Evolutionary conservation across 1,140 invertebrate species (phyloP).

Genomic region (Tetramorium alpestre): DNA sequence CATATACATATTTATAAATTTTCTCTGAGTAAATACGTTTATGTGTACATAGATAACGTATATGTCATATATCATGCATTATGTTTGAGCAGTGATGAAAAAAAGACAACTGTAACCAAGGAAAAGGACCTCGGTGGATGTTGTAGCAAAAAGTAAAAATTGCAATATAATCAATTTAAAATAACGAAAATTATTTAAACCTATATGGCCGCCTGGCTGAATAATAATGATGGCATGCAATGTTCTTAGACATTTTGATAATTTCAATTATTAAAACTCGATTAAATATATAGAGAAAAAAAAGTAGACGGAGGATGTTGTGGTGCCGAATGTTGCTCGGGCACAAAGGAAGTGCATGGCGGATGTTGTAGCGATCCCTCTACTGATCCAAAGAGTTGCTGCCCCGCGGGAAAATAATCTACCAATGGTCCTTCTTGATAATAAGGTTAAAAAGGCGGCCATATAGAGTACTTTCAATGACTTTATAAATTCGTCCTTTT

Average conservation of each 20-base stretch:
- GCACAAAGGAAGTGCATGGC: constrained; percentile 63
- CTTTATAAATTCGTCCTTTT: background rate
- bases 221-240: background rate
- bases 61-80: background rate
- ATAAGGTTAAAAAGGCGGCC: constrained; percentile 66
- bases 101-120: constrained; percentile 65
- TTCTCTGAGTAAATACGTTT: background rate
- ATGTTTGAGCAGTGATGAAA: constrained; percentile 65
- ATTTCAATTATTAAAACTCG: constrained; percentile 58
- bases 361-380: constrained; percentile 69
- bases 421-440: background rate
- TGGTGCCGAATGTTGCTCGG: constrained; percentile 75
- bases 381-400: constrained; percentile 69
- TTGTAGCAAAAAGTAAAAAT: constrained; percentile 73
- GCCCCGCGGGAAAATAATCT: constrained; percentile 60
- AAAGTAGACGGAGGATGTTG: constrained; percentile 71
- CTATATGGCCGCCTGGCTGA: constrained; percentile 69
- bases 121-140: constrained; percentile 71
- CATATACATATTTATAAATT: constrained; percentile 13
- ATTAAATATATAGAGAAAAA: constrained; percentile 73
- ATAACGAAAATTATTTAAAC: constrained; percentile 33
- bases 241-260: background rate
- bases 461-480: constrained; percentile 57
- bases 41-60: background rate
- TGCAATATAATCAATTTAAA: background rate